phyloP scores from a whole-genome alignment of 2,113 vertebrate species.

The Silurus meridionalis region DNA sequence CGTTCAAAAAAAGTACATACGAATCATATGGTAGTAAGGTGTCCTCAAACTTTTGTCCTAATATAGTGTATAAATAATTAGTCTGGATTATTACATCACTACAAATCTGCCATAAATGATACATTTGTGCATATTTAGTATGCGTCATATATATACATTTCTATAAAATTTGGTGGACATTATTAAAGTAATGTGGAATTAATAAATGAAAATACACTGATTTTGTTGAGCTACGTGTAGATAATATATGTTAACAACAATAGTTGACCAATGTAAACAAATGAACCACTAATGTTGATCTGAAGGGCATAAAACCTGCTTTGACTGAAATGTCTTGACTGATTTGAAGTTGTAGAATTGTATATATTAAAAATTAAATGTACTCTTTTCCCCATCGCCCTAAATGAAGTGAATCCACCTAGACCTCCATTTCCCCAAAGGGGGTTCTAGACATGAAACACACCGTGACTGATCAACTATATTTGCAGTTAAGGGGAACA shows the following conservation, averaged over 20 bases:
- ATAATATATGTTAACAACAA: background rate
- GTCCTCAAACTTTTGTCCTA: too few species aligned
- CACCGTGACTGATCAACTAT: slow-evolving; percentile 17
- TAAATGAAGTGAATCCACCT: background rate
- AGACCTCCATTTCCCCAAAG: background rate
- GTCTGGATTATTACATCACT: background rate
- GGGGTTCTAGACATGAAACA: background rate
- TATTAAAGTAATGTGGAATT: background rate
- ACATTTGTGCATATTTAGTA: background rate
- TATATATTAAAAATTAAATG: background rate
- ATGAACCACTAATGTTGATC: background rate
- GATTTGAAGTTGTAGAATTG: background rate
- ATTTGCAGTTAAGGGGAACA: slow-evolving; percentile 10
- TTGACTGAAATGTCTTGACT: background rate
- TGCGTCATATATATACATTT: background rate
- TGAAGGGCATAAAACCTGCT: too few species aligned
- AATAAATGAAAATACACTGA: background rate
- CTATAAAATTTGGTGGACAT: background rate
- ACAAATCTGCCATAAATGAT: background rate
- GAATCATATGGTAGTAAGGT: too few species aligned
- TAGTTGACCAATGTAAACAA: background rate
- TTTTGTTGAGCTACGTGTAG: background rate
- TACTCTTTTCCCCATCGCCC: background rate
- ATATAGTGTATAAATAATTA: background rate
- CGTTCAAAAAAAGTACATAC: too few species aligned